Conservation (phyloP, 2,113 vertebrate species). For the Sprattus sprattus region DNA sequence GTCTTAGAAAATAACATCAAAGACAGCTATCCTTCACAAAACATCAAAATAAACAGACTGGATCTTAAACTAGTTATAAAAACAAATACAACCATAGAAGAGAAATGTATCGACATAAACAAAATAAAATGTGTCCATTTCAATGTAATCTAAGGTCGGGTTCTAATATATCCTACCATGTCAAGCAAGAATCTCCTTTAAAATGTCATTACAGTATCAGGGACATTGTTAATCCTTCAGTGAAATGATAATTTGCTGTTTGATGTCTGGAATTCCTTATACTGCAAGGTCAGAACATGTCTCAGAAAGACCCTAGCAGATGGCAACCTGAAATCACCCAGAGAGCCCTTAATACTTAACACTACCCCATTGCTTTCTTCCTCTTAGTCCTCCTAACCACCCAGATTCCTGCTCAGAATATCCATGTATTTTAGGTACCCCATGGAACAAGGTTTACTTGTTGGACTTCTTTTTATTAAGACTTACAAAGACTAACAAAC, state of each 20-base stretch:
- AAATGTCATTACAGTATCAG: conserved; percentile 38
- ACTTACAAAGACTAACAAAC: background rate
- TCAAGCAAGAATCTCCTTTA: conserved; percentile 41
- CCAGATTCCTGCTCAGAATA: background rate
- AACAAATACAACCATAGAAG: background rate
- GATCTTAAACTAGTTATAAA: background rate
- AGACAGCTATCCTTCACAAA: background rate
- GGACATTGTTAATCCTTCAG: conserved; percentile 50
- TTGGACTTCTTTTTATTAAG: background rate
- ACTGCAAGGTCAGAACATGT: conserved; percentile 63
- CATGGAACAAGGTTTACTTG: background rate
- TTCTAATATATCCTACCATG: background rate
- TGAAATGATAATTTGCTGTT: conserved; percentile 53
- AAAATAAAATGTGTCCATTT: background rate
- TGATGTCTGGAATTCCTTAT: conserved; percentile 48
- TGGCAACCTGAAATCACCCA: conserved; percentile 67
- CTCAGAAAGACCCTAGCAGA: conserved; percentile 46
- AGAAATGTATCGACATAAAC: background rate
- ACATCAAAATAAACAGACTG: background rate
- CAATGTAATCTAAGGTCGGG: background rate
- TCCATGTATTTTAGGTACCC: background rate
- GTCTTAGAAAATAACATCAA: conserved; percentile 3
- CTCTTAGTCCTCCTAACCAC: conserved; percentile 26
- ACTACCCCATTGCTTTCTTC: conserved; percentile 42
- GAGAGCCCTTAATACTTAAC: conserved; percentile 57